Base-by-base conservation (phyloP, 1,140 invertebrate genomes). In the Diachasmimorpha longicaudata region DNA sequence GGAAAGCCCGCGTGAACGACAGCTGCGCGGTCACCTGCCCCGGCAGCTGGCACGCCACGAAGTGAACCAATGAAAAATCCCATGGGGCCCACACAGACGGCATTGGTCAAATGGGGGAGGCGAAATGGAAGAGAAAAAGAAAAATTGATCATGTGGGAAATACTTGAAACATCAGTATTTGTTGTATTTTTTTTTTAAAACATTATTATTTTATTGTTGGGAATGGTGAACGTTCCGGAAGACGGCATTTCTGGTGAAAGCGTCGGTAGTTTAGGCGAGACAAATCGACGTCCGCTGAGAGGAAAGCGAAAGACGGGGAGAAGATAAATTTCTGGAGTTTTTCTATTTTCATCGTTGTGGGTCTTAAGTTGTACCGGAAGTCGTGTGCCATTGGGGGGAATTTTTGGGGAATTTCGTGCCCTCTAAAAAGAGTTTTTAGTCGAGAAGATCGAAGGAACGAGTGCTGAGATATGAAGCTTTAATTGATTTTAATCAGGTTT, bases 11-110 rank as follows among this genome's bases (percentile, higher is more conserved):
- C 44, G 58, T 19, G 36, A 36, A 72, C 31, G 78, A 79, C 84
- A 85, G 82, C 84, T 85, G 84, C 84, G 76, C 74, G 78, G 78
- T 84, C 83, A 85, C 83, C 84, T 85, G 84, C 79, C 79, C 36
- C 74, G 81, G 76, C 81, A 79, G 82, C 83, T 84, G 82, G 81
- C 80, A 76, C 77, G 74, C 72, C 80, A 52, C 58, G 44, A 66
- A 23, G 19, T 39, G n/a, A 52, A 52, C 72, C 39, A 21, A 42
- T 67, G 21, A 74, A 74, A 52, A 74, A 36, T 69, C 73, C 66
- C 42, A 46, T 44, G 42, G 25, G 42, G 8, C 44, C 16, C 44
- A 44, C 21, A 69, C 67, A 46, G 11, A 71, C 19, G 11, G n/a
- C 9, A 16, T 31, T 52, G 31, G 19, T 36, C 9, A 63, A 39